phyloP scores from a whole-genome alignment of 2,888 invertebrate species.

The Spodoptera littoralis region DNA sequence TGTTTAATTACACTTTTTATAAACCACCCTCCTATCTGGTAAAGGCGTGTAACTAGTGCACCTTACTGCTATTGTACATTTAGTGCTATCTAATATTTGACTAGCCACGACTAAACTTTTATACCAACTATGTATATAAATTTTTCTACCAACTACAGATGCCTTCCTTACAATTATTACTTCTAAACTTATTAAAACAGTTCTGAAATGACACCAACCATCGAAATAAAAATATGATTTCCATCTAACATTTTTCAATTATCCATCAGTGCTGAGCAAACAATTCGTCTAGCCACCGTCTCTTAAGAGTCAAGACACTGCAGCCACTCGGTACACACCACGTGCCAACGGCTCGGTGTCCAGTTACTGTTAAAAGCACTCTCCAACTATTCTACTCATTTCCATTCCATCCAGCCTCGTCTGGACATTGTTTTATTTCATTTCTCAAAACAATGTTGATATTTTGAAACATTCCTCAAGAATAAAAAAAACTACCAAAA shows the following conservation, averaged over 20 bases:
- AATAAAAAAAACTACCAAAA: too few relatives aligned
- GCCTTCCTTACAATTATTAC: too few relatives aligned
- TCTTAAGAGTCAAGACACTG: constrained; percentile 3
- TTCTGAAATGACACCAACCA: background rate
- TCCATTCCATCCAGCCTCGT: constrained; percentile 23
- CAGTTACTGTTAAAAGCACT: constrained; percentile 51
- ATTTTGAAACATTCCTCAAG: background rate
- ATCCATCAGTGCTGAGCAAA: constrained; percentile 40
- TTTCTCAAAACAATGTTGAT: constrained; percentile 1
- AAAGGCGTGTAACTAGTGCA: too few relatives aligned
- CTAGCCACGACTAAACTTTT: too few relatives aligned
- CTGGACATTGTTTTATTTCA: constrained; percentile 14
- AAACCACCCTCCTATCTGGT: too few relatives aligned
- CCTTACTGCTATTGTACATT: too few relatives aligned
- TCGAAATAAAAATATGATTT: constrained; percentile 5
- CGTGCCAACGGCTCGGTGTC: constrained; percentile 39
- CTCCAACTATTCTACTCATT: constrained; percentile 36
- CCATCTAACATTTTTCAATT: constrained; percentile 2
- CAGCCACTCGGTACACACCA: constrained; percentile 39
- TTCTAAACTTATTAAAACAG: too few relatives aligned
- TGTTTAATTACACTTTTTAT: too few relatives aligned
- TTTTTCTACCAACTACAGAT: too few relatives aligned
- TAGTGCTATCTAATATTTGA: too few relatives aligned
- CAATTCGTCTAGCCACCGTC: constrained; percentile 25
- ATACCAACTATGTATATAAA: too few relatives aligned